Evolutionary conservation across 2,113 vertebrate species (phyloP).

Genomic region (Cyanoderma ruficeps): DNA sequence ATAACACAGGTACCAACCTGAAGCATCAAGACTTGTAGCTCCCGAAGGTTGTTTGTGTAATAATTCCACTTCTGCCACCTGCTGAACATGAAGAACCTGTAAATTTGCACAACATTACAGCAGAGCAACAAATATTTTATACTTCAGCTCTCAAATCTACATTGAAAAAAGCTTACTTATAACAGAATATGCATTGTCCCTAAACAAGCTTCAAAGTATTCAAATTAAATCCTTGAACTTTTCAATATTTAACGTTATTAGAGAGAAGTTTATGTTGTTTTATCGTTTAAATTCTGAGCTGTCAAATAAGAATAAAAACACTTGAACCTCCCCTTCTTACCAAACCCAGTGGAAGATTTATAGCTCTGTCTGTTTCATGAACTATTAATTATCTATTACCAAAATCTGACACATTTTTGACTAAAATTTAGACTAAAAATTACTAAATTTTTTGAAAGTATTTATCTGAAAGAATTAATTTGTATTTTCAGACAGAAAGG

Average conservation of each 20-base stretch:
- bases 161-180: not conserved
- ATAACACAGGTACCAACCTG: slow-evolving; percentile 68
- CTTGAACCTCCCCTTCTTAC: not conserved
- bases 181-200: not conserved
- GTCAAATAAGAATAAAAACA: not conserved
- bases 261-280: not conserved
- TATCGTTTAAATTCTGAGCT: not conserved
- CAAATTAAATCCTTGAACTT: not conserved
- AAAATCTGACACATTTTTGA: not conserved
- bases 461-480: not conserved
- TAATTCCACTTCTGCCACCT: slow-evolving; percentile 60
- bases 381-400: not conserved
- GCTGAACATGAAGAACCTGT: slow-evolving; percentile 82
- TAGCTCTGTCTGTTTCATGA: not conserved
- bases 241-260: not conserved
- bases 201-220: not conserved
- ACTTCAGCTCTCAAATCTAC: not conserved
- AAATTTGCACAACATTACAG: slow-evolving; percentile 54
- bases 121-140: not conserved
- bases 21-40: slow-evolving; percentile 24
- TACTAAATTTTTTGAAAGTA: not conserved
- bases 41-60: slow-evolving; percentile 45
- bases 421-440: not conserved
- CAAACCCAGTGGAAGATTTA: not conserved
- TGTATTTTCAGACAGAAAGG: not conserved